Base-by-base conservation (phyloP, 2,797 vertebrate genomes). In the Hydrocynus forskahlii region DNA sequence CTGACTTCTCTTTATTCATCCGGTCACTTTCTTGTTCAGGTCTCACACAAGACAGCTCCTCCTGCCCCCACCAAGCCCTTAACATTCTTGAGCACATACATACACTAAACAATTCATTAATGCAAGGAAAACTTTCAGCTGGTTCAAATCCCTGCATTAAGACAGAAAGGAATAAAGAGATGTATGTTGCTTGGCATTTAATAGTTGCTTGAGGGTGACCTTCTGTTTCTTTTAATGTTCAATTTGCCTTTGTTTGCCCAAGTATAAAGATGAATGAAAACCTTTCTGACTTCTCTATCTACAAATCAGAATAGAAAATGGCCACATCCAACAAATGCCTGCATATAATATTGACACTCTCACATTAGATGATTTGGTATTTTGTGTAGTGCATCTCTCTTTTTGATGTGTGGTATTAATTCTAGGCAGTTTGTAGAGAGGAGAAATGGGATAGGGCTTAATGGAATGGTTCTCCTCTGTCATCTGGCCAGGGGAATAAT, bases 221-320 rank as follows among this genome's bases (percentile, higher is more conserved):
- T 92, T 90, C 89, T 64, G 76, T 87, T 81, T 86, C 69, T 79
- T 85, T 90, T 89, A 86, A 88, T 88, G 80, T 79, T 88, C 78
- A 85, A 74, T 89, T 89, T 84, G 85, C 91, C 88, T 90, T 89
- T 90, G 87, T 92, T 90, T 90, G 75, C 84, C 82, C 83, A 86
- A 89, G 87, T 88, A 86, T 87, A 79, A 77, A 84, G 84, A 90
- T 91, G 89, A 90, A 91, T 93, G 89, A 89, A 91, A 91, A 90
- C 79, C 91, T 90, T 89, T 78, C 91, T 90, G 13, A 80, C 86
- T 29, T 29, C 87, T 92, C 87, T 87, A 87, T 91, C 89, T 85
- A 92, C 96, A 94, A 95, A 95, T 96, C 95, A 89, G 89, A 93
- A 90, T 92, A 88, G 89, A 93, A 95, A 92, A 94, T 81, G 83